Evolutionary conservation across 2,797 vertebrate genomes (phyloP).

Genomic region (Hoplostethus atlanticus): DNA sequence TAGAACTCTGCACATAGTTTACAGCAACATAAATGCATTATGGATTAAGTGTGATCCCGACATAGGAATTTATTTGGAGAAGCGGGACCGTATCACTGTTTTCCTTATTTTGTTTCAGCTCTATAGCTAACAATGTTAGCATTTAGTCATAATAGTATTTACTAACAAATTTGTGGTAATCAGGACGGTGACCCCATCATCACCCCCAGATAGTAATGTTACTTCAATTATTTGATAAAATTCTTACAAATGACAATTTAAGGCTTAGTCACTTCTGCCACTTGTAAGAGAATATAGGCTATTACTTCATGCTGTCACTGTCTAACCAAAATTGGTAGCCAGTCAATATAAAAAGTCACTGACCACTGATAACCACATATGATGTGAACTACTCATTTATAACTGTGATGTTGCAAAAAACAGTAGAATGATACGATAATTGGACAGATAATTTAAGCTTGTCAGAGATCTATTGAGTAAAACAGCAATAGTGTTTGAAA

Average conservation of each 20-base stretch:
- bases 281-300: too few relatives aligned
- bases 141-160: background rate
- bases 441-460: background rate
- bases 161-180: background rate
- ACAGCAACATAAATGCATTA: background rate
- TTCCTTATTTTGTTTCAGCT: background rate
- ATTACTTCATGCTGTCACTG: conserved; percentile 13
- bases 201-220: background rate
- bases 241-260: background rate
- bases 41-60: background rate
- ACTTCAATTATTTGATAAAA: background rate
- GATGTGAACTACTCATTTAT: conserved; percentile 28
- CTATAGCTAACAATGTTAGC: too few relatives aligned
- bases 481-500: conserved; percentile 40
- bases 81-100: background rate
- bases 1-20: background rate
- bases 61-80: background rate
- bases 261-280: background rate
- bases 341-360: background rate
- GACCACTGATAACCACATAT: background rate
- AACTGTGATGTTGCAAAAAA: conserved; percentile 28
- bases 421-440: background rate
- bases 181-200: background rate
- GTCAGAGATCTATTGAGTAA: background rate
- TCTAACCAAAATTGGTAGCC: background rate